phyloP scores from a whole-genome alignment of 2,113 vertebrate genomes.

The Poeciliopsis occidentalis region DNA sequence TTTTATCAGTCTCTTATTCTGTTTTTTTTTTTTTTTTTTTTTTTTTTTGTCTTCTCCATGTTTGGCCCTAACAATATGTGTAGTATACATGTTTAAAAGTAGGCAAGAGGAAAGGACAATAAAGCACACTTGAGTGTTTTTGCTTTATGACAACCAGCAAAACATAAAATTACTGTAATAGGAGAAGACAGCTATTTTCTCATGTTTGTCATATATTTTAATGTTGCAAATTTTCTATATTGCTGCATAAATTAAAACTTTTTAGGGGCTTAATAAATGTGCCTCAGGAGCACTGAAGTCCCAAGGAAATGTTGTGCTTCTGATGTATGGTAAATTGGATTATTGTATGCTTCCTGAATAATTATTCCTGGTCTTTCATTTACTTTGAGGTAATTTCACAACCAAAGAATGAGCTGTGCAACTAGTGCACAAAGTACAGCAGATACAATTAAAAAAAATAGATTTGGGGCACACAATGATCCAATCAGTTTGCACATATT shows the following conservation, averaged over 20 bases:
- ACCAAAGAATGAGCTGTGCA: slow-evolving; percentile 16
- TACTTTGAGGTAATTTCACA: slow-evolving; percentile 7
- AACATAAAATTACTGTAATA: slow-evolving; percentile 10
- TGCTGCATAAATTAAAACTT: slow-evolving; percentile 20
- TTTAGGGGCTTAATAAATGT: slow-evolving; percentile 29
- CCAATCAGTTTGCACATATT: neutral
- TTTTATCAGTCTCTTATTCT: too few relatives aligned
- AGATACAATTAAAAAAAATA: neutral
- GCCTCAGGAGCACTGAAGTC: slow-evolving; percentile 33
- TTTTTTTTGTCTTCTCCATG: too few relatives aligned
- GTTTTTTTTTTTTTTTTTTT: too few relatives aligned
- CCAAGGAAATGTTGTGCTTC: slow-evolving; percentile 35
- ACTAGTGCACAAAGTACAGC: neutral
- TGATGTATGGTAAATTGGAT: slow-evolving; percentile 21
- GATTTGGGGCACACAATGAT: neutral
- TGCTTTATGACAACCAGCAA: slow-evolving; percentile 7
- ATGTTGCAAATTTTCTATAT: slow-evolving; percentile 1
- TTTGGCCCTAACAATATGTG: too few relatives aligned
- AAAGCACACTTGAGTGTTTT: slow-evolving; percentile 3
- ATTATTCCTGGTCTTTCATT: slow-evolving; percentile 40
- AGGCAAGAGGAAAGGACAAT: too few relatives aligned
- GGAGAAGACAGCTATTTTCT: neutral
- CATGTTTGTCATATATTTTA: slow-evolving; percentile 7
- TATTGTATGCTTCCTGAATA: slow-evolving; percentile 8
- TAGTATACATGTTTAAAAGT: too few relatives aligned